These are phyloP conservation scores for Rhagoletis pomonella DNA, from an alignment of 1,140 invertebrate species.

Conservation along the genomic window DNA sequence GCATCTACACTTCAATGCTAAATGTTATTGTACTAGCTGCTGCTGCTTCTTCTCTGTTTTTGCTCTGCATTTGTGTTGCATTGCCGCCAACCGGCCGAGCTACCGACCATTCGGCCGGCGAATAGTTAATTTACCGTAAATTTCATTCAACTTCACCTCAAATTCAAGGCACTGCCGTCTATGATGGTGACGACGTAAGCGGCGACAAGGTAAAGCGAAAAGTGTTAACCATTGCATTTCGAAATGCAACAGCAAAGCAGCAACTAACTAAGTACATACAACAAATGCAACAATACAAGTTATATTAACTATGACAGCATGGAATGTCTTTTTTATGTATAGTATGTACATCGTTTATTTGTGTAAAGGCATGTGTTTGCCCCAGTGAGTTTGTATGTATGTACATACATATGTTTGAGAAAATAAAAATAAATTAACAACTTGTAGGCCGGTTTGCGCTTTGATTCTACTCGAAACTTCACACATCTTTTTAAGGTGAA, in stretches of 20 bases:
- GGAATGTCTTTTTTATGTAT: background rate
- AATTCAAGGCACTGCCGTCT: slow-evolving; percentile 59
- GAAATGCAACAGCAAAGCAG: background rate
- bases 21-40: background rate
- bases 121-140: slow-evolving; percentile 74
- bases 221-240: background rate
- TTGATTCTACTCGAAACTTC: slow-evolving; percentile 2
- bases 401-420: background rate
- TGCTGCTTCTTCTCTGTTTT: background rate
- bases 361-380: too few relatives aligned
- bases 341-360: too few relatives aligned
- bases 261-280: background rate
- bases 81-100: background rate
- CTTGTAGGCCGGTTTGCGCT: background rate
- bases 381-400: background rate
- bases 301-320: slow-evolving; percentile 7
- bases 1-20: background rate
- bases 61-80: slow-evolving; percentile 5
- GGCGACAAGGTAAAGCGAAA: slow-evolving; percentile 10
- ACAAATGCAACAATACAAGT: background rate
- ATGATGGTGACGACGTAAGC: background rate
- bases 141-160: slow-evolving; percentile 74
- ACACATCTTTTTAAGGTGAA: background rate
- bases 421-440: background rate
- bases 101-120: slow-evolving; percentile 31